Conservation (phyloP, 53 echinoderm and acorn worm genomes). For the Paracentrotus lividus region DNA sequence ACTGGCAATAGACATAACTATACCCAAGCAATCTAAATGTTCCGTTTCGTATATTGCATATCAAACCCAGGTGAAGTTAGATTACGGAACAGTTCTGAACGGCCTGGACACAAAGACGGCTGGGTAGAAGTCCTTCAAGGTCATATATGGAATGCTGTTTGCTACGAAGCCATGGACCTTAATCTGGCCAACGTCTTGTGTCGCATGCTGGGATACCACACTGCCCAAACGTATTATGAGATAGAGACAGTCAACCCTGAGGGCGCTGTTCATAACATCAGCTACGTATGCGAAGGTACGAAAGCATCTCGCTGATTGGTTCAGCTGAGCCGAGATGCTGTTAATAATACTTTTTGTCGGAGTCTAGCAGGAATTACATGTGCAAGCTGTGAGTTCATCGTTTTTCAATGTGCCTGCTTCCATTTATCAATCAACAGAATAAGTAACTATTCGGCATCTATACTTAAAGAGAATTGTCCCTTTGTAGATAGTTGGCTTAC, state of each 20-base stretch:
- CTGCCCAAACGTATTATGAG: neutral
- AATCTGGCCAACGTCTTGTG: constrained; percentile 18
- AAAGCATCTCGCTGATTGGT: neutral
- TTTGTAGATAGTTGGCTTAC: no score
- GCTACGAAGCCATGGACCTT: neutral
- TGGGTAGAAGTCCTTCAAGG: neutral
- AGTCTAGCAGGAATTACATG: neutral
- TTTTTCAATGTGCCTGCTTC: no score
- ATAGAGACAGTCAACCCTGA: neutral
- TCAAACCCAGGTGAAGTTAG: neutral
- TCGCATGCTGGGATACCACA: constrained; percentile 18
- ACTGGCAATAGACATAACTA: no score
- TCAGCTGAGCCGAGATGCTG: neutral
- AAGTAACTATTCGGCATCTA: no score
- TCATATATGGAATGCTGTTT: neutral
- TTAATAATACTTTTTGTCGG: neutral
- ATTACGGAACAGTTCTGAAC: neutral
- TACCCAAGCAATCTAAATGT: no score
- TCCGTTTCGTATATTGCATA: no score
- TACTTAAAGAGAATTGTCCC: no score
- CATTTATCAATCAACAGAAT: no score
- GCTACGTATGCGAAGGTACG: neutral
- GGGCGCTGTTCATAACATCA: constrained; percentile 5
- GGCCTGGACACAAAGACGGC: neutral
- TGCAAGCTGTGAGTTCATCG: neutral